Evolutionary conservation across 2,888 invertebrate genomes (phyloP).

Genomic region (Megalurothrips usitatus): DNA sequence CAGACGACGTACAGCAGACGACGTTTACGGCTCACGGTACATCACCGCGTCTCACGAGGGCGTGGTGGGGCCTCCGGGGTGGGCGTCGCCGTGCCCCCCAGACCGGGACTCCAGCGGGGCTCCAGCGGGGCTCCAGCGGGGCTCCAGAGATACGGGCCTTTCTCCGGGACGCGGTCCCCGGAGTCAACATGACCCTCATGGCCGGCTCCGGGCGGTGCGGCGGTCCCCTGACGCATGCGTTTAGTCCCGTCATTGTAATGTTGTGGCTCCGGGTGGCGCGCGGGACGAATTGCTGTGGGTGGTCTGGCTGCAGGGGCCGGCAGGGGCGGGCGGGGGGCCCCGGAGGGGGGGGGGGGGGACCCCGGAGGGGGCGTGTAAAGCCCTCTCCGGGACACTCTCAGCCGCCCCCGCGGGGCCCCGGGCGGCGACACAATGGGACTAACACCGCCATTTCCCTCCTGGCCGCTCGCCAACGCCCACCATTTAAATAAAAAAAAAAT

Average conservation of each 20-base stretch:
- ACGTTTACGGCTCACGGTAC: neutral
- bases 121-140: neutral
- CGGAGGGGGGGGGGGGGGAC: too few relatives aligned
- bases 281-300: constrained; percentile 16
- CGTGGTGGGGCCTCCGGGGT: neutral
- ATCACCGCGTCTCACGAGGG: neutral
- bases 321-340: neutral
- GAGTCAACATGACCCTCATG: too few relatives aligned
- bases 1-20: too few relatives aligned
- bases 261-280: neutral
- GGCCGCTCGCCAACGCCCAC: too few relatives aligned
- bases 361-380: too few relatives aligned
- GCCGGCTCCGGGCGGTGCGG: neutral
- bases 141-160: neutral
- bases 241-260: neutral
- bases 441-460: too few relatives aligned
- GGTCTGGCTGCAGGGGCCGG: neutral
- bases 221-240: neutral
- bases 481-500: too few relatives aligned
- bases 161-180: too few relatives aligned
- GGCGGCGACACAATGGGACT: too few relatives aligned
- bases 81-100: neutral
- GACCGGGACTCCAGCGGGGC: too few relatives aligned
- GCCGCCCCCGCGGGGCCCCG: too few relatives aligned
- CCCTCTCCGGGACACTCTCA: too few relatives aligned